Evolutionary conservation across 1,140 invertebrate species (phyloP).

Genomic region (Condylostylus longicornis): DNA sequence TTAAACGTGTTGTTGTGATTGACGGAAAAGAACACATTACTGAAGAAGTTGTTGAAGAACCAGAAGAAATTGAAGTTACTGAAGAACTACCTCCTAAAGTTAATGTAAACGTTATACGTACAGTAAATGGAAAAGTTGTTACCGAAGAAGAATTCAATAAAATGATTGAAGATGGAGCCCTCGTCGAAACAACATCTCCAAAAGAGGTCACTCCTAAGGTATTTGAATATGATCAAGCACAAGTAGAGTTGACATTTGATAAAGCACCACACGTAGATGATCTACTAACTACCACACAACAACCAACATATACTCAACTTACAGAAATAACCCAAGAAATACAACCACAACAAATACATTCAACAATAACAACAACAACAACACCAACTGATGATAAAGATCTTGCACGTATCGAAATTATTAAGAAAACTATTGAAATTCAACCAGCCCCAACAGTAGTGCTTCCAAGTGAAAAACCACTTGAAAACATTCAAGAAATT

Average conservation of each 20-base stretch:
- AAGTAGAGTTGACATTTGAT: constrained; percentile 6
- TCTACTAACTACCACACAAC: constrained; percentile 23
- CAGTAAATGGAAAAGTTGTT: constrained; percentile 37
- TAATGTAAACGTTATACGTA: constrained; percentile 52
- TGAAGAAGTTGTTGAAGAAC: constrained; percentile 69
- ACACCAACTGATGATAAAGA: constrained; percentile 24
- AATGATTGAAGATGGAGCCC: constrained; percentile 26
- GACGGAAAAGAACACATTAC: constrained; percentile 68
- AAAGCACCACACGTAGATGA: constrained; percentile 31
- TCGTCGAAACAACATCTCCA: constrained; percentile 8
- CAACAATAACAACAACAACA: constrained; percentile 15
- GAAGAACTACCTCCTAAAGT: constrained; percentile 55
- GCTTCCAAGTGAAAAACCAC: constrained; percentile 4
- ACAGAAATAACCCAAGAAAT: constrained; percentile 6
- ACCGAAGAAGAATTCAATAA: constrained; percentile 32
- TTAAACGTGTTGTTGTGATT: constrained; percentile 56
- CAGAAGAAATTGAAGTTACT: constrained; percentile 60
- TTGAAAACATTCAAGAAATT: constrained; percentile 26
- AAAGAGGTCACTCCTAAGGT: background rate
- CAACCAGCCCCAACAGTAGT: constrained; percentile 10
- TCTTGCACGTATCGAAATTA: constrained; percentile 29
- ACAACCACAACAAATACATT: constrained; percentile 18
- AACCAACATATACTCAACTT: too few species aligned
- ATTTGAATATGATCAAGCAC: constrained; percentile 9
- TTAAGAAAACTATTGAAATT: constrained; percentile 18